Conservation (phyloP, 1,140 invertebrate genomes). For the Pogonomyrmex barbatus region DNA sequence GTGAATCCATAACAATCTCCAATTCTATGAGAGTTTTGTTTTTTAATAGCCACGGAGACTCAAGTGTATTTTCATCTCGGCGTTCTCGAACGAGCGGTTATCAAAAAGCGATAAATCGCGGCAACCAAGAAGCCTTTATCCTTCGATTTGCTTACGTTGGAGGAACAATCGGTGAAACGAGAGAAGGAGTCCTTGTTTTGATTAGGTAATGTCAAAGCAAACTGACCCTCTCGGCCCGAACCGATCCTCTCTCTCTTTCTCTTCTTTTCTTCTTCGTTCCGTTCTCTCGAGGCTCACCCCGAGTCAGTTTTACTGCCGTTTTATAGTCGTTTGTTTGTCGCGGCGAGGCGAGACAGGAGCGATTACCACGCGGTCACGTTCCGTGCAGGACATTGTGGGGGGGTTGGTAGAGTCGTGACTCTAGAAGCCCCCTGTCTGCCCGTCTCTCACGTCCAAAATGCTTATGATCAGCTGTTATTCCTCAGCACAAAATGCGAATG, state of each 20-base stretch:
- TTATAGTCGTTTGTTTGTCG: slow-evolving; percentile 72
- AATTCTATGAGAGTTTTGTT: not conserved
- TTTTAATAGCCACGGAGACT: not conserved
- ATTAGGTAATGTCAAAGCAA: slow-evolving; percentile 78
- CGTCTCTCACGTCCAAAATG: not conserved
- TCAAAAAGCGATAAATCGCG: slow-evolving; percentile 35
- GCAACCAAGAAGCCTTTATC: slow-evolving; percentile 54
- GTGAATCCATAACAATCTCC: not conserved
- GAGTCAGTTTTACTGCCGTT: slow-evolving; percentile 72
- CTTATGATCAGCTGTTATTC: slow-evolving; percentile 6
- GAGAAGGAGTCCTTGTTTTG: slow-evolving; percentile 70
- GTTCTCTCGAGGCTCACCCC: slow-evolving; percentile 14
- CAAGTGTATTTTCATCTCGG: slow-evolving; percentile 25
- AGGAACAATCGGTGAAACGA: slow-evolving; percentile 24
- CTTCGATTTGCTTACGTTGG: slow-evolving; percentile 20
- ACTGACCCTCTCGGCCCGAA: slow-evolving; percentile 54
- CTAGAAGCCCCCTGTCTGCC: slow-evolving; percentile 18
- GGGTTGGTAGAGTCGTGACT: slow-evolving; percentile 17
- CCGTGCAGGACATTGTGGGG: slow-evolving; percentile 42
- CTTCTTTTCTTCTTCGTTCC: slow-evolving; percentile 25
- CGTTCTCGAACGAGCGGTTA: slow-evolving; percentile 17
- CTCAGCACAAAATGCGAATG: not conserved
- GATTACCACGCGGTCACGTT: slow-evolving; percentile 76
- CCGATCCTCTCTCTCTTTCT: slow-evolving; percentile 18
- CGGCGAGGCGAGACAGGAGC: slow-evolving; percentile 68